Evolutionary conservation across 2,888 invertebrate genomes (phyloP).

Genomic region (Agonum fuliginosum): DNA sequence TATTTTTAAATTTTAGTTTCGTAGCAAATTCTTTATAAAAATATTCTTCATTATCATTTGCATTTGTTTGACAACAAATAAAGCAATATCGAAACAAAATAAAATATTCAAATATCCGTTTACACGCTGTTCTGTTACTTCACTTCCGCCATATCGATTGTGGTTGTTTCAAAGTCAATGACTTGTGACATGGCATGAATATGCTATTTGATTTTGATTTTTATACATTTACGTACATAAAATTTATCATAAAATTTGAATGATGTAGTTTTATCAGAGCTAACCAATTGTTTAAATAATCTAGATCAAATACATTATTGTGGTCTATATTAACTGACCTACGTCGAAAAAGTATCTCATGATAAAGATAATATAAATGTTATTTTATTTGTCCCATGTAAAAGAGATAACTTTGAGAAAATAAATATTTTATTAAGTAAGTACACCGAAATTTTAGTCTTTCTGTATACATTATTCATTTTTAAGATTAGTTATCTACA

Average conservation of each 20-base stretch:
- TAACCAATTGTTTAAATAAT: constrained; percentile 9
- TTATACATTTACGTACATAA: background rate
- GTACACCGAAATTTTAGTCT: too few species aligned
- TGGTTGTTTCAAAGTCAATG: constrained; percentile 25
- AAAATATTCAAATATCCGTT: constrained; percentile 30
- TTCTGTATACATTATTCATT: too few species aligned
- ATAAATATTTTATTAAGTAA: too few species aligned
- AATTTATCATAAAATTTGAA: background rate
- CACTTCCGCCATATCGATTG: constrained; percentile 45
- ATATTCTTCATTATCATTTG: too few species aligned
- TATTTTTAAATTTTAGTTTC: too few species aligned
- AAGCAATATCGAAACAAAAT: constrained; percentile 2
- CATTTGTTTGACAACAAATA: background rate
- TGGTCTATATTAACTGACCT: constrained; percentile 9
- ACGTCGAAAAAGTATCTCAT: background rate
- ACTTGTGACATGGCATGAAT: background rate
- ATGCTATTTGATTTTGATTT: background rate
- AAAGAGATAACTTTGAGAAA: too few species aligned
- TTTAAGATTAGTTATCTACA: too few species aligned
- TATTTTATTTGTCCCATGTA: too few species aligned
- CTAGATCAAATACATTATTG: constrained; percentile 10
- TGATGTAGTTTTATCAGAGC: background rate
- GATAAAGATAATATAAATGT: background rate
- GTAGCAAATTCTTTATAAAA: too few species aligned
- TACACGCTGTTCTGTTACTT: background rate